Evolutionary conservation across 2,888 invertebrate genomes (phyloP).

Genomic region (Ormyrus pomaceus): DNA sequence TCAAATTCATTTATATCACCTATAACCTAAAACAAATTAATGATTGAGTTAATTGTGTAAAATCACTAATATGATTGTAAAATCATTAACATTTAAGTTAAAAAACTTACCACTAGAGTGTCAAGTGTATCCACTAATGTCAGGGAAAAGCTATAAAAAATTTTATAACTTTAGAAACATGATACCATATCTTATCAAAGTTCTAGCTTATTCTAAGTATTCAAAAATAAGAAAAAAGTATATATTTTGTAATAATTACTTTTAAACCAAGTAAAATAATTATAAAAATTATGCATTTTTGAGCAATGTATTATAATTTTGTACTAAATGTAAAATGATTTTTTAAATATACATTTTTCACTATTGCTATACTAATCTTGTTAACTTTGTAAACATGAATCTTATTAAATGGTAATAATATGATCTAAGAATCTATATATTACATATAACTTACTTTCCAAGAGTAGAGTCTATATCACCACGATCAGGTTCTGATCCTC

Average conservation of each 20-base stretch:
- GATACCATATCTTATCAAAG: too few species aligned
- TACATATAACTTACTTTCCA: slow-evolving; percentile 88
- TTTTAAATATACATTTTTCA: too few species aligned
- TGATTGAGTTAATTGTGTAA: not conserved
- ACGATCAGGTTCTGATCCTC: slow-evolving; percentile 92
- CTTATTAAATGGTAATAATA: not conserved
- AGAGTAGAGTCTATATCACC: slow-evolving; percentile 98
- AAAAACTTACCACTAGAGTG: slow-evolving; percentile 84
- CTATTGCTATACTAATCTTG: too few species aligned
- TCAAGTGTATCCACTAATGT: slow-evolving; percentile 97
- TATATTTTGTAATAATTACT: slow-evolving; percentile 4
- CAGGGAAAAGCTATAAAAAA: slow-evolving; percentile 90
- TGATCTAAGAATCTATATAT: not conserved
- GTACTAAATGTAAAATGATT: not conserved
- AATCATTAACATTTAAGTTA: slow-evolving; percentile 33
- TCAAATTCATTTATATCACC: slow-evolving; percentile 97
- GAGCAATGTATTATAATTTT: not conserved
- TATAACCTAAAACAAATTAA: slow-evolving; percentile 78
- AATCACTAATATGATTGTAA: not conserved
- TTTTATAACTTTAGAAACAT: slow-evolving; percentile 4
- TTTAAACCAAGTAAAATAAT: slow-evolving; percentile 2
- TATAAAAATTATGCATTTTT: not conserved
- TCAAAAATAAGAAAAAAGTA: not conserved
- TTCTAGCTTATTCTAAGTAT: not conserved
- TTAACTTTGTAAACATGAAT: not conserved